Conservation (phyloP, 92 coral and sea anemone species). For the Phymanthus crucifer region DNA sequence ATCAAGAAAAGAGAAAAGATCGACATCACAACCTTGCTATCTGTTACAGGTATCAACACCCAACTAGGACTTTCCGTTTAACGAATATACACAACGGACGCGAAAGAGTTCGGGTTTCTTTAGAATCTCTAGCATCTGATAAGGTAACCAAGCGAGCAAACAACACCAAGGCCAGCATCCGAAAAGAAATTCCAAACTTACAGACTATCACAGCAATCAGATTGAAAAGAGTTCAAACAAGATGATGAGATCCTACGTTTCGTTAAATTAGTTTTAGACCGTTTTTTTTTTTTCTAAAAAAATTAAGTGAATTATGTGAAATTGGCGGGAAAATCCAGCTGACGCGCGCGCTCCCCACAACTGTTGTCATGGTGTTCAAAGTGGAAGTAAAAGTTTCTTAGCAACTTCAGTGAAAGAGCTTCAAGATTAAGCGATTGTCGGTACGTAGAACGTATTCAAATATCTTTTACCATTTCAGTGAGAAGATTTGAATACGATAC, state of each 20-base stretch:
- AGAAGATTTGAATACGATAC: neutral
- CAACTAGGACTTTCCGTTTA: too few species aligned
- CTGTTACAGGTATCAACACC: too few species aligned
- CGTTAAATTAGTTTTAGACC: neutral
- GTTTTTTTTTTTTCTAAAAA: neutral
- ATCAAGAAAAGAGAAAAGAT: too few species aligned
- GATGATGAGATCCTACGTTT: neutral
- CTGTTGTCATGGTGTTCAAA: neutral
- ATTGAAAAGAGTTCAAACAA: neutral
- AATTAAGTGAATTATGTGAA: neutral
- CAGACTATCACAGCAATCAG: neutral
- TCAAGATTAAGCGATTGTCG: neutral
- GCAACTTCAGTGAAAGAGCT: neutral
- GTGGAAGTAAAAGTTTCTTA: neutral
- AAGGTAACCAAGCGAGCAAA: neutral
- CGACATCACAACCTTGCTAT: too few species aligned
- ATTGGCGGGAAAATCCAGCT: slow-evolving; percentile 9
- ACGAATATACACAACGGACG: too few species aligned
- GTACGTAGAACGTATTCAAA: neutral
- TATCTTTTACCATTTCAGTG: neutral
- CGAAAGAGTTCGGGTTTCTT: too few species aligned
- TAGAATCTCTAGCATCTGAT: neutral
- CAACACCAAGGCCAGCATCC: neutral
- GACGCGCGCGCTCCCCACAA: neutral
- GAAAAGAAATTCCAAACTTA: neutral